These are phyloP conservation scores for Zygothrica quintamaculata DNA, from an alignment of 2,888 invertebrate species.

Conservation along the genomic window DNA sequence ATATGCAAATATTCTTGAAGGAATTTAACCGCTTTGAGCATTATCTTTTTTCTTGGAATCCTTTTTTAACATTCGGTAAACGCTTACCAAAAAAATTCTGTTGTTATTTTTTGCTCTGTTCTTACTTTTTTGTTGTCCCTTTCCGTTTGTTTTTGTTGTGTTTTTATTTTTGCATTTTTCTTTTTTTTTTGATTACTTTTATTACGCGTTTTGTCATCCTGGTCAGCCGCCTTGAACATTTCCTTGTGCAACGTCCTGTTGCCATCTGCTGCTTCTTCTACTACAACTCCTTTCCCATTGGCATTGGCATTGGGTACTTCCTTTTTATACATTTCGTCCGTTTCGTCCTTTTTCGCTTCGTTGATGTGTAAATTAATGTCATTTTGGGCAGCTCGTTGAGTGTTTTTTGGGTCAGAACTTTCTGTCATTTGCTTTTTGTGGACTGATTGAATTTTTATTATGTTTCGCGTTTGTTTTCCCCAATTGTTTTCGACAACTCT, in stretches of 20 bases:
- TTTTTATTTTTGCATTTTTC: constrained; percentile 21
- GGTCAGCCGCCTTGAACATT: constrained; percentile 48
- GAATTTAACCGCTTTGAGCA: constrained; percentile 9
- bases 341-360: constrained; percentile 57
- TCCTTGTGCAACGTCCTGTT: constrained; percentile 60
- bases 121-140: constrained; percentile 22
- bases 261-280: background rate
- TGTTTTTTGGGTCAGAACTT: constrained; percentile 63
- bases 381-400: constrained; percentile 66
- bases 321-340: too few relatives aligned
- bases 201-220: constrained; percentile 65
- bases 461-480: constrained; percentile 48
- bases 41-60: constrained; percentile 10
- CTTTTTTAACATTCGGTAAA: constrained; percentile 31
- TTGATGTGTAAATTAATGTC: constrained; percentile 80
- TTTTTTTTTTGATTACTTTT: constrained; percentile 57
- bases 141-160: constrained; percentile 19
- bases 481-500: constrained; percentile 41
- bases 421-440: constrained; percentile 42
- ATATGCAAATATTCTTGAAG: constrained; percentile 3
- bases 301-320: background rate
- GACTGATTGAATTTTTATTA: constrained; percentile 78
- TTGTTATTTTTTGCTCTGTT: constrained; percentile 32
- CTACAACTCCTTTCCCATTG: constrained; percentile 9
- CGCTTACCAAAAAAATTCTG: constrained; percentile 61